These are phyloP conservation scores for Orientallactaga sibirica DNA, from an alignment of 2,797 vertebrate species.

Conservation along the genomic window DNA sequence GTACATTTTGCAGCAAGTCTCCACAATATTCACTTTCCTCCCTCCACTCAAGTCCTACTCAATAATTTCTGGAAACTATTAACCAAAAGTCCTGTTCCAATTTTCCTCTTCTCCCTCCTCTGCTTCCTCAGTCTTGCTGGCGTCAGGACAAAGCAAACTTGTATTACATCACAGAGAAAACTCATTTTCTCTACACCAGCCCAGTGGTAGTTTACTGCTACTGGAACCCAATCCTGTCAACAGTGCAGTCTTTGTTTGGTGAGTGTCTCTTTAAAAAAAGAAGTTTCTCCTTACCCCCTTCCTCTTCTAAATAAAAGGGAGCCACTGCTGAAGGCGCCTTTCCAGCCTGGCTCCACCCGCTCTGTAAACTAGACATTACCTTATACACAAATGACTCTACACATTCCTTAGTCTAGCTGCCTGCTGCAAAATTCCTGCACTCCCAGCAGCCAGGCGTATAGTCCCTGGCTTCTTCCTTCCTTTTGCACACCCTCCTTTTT, in stretches of 20 bases:
- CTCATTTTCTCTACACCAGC: constrained; percentile 83
- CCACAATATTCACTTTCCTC: constrained; percentile 62
- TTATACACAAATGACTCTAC: constrained; percentile 95
- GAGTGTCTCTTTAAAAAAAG: constrained; percentile 74
- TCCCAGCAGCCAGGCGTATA: constrained; percentile 79
- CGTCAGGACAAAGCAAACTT: constrained; percentile 88
- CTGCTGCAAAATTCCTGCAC: constrained; percentile 90
- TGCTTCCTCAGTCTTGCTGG: constrained; percentile 79
- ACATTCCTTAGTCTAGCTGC: constrained; percentile 92
- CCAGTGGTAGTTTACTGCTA: constrained; percentile 84
- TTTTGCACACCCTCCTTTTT: constrained; percentile 81
- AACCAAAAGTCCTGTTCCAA: constrained; percentile 65
- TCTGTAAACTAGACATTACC: constrained; percentile 96
- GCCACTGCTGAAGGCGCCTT: constrained; percentile 92
- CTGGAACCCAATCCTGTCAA: constrained; percentile 85
- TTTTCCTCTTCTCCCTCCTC: constrained; percentile 62
- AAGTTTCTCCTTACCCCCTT: constrained; percentile 65
- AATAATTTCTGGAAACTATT: constrained; percentile 78
- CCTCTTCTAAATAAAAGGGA: constrained; percentile 85
- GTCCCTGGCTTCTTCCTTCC: constrained; percentile 59
- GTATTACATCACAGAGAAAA: constrained; percentile 86
- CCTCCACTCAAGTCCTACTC: neutral
- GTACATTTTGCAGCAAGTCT: constrained; percentile 59
- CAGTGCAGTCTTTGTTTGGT: constrained; percentile 84
- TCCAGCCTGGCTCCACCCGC: constrained; percentile 90